Conservation (phyloP, 2,797 vertebrate species). For the Decapterus maruadsi region DNA sequence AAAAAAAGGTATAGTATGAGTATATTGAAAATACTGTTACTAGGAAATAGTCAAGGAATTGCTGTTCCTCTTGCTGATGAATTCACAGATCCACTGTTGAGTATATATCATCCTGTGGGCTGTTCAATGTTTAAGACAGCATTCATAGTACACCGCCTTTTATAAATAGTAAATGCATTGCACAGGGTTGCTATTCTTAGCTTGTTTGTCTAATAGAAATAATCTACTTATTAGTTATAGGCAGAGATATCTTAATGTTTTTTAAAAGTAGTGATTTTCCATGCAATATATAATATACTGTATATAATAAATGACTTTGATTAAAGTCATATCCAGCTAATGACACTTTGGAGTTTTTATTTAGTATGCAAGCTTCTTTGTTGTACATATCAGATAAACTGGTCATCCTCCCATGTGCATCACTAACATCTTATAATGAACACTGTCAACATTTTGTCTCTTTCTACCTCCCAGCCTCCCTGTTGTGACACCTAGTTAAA, state of each 20-base stretch:
- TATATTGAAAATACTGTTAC: neutral
- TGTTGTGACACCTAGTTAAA: slow-evolving; percentile 90
- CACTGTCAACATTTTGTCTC: slow-evolving; percentile 75
- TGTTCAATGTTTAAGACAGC: neutral
- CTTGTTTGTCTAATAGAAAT: neutral
- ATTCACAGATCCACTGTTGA: neutral
- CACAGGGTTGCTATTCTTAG: neutral
- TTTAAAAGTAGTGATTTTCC: neutral
- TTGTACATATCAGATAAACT: slow-evolving; percentile 2
- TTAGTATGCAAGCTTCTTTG: neutral
- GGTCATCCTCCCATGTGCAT: slow-evolving; percentile 42
- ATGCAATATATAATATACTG: no score
- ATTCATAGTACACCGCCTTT: slow-evolving; percentile 21
- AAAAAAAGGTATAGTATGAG: no score
- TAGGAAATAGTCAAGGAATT: no score
- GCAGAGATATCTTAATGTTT: neutral
- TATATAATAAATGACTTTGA: neutral
- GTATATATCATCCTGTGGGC: neutral
- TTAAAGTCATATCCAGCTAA: neutral
- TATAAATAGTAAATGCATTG: slow-evolving; percentile 29
- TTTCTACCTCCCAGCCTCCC: slow-evolving; percentile 49
- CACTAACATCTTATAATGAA: slow-evolving; percentile 83
- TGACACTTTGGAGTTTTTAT: neutral
- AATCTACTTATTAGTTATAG: neutral
- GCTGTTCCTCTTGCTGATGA: neutral